Percentiles rank a stretch among this genome's conserved stretches.
Evolutionary conservation across 2,113 vertebrate genomes (phyloP).

Genomic region (Apus apus): DNA sequence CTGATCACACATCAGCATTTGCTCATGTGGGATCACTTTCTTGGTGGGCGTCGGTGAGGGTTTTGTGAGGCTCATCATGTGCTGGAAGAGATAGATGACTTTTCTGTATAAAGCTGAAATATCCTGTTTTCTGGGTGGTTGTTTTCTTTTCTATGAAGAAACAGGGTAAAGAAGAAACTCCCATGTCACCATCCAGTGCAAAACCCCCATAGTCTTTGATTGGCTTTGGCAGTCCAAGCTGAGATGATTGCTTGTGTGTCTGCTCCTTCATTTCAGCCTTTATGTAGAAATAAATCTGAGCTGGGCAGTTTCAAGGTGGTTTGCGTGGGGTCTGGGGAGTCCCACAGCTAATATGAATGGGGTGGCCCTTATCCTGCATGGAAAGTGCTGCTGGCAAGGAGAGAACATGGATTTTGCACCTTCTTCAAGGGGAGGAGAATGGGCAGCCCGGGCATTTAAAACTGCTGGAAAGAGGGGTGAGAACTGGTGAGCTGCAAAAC

Average conservation of each 20-base stretch:
- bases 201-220: neutral
- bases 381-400: accelerated
- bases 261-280: neutral
- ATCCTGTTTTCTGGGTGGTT: neutral
- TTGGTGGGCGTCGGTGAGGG: neutral
- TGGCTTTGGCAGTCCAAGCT: neutral
- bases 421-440: neutral
- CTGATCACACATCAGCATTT: neutral
- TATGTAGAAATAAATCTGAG: neutral
- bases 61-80: neutral
- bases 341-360: neutral
- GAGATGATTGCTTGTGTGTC: neutral
- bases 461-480: neutral
- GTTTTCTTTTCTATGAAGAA: neutral
- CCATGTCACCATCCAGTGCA: neutral
- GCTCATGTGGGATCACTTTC: accelerated
- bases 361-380: neutral
- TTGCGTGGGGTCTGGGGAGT: neutral
- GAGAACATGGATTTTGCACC: neutral
- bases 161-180: neutral
- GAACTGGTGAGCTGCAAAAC: neutral
- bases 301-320: neutral
- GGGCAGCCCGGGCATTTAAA: neutral
- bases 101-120: neutral
- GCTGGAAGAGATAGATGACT: neutral